Conservation (phyloP, 2,113 vertebrate genomes). For the Lynx canadensis region DNA sequence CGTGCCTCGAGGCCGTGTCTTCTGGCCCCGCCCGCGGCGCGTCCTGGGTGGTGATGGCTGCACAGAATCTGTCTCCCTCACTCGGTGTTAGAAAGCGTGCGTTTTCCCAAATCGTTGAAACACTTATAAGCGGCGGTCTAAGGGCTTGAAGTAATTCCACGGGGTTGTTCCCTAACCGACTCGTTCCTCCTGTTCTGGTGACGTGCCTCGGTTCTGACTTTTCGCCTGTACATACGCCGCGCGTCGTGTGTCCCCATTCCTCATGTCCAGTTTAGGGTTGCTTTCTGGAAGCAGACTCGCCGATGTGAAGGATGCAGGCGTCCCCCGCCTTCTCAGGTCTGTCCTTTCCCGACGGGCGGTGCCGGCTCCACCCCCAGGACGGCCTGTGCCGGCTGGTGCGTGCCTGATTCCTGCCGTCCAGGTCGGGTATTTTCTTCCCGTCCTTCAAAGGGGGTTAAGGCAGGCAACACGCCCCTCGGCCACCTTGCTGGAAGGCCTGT, state of each 20-base stretch:
- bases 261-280: not conserved
- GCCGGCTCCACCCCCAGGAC: fast-evolving
- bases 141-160: not conserved
- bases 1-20: not conserved
- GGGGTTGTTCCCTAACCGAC: fast-evolving
- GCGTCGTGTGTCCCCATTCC: fast-evolving
- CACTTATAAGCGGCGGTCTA: too few species aligned
- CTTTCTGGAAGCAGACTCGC: not conserved
- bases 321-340: not conserved
- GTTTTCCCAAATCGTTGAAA: not conserved
- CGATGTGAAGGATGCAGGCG: not conserved
- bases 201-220: not conserved
- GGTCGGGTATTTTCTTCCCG: not conserved
- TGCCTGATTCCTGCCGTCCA: not conserved
- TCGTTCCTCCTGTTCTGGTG: not conserved
- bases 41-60: not conserved
- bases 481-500: not conserved
- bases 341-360: not conserved
- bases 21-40: fast-evolving
- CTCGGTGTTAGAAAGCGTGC: not conserved
- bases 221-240: not conserved
- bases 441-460: fast-evolving
- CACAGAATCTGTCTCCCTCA: not conserved
- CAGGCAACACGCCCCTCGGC: too few species aligned
- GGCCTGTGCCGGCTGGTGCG: fast-evolving